Base-by-base conservation (phyloP, 2,797 vertebrate genomes). In the Anolis apletophallus region DNA sequence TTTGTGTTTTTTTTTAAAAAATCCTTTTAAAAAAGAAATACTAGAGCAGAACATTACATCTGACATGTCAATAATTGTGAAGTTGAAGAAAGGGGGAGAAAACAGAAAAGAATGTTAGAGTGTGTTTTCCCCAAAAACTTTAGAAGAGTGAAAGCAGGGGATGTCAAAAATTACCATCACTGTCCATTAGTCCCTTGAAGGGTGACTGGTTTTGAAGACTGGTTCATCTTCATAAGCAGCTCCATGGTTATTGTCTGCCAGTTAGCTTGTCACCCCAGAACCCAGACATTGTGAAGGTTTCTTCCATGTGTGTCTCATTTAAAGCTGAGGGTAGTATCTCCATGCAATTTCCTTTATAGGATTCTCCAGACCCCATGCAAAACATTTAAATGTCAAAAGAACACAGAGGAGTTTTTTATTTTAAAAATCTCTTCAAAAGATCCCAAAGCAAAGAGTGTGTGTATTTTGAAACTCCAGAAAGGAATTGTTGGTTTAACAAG, bases 161-260 rank as follows among this genome's bases (percentile, higher is more conserved):
- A 21, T 6, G 50, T 77, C 52, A 29, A 86, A 80, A 83, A 29
- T 0, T 68, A 36, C 64, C 68, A 17, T 68, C 21, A 52, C 3
- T 40, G 1, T 21, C 17, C 57, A 80, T 57, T 26, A 71, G 59
- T 71, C 71, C 3, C 52, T 87, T 36, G 11, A 40, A 36, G 68
- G 79, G 85, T 85, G n/a, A 73, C 9, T 81, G 77, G 34, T 75
- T 86, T 86, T 74, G 78, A 80, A 83, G 14, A 74, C 67, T 34
- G n/a, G 21, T 68, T 85, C 81, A n/a, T 69, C 32, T 78, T 5
- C 40, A 72, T 23, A 73, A 10, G 34, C 26, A 84, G 26, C 73
- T 55, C 19, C 40, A 23, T 2, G 52, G 16, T 55, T 83, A 84
- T 79, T 59, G 1, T 52, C 68, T 75, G 29, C 59, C 55, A 46